These are phyloP conservation scores for Lanistes nyassanus DNA, from an alignment of 1,140 invertebrate genomes.

Conservation along the genomic window DNA sequence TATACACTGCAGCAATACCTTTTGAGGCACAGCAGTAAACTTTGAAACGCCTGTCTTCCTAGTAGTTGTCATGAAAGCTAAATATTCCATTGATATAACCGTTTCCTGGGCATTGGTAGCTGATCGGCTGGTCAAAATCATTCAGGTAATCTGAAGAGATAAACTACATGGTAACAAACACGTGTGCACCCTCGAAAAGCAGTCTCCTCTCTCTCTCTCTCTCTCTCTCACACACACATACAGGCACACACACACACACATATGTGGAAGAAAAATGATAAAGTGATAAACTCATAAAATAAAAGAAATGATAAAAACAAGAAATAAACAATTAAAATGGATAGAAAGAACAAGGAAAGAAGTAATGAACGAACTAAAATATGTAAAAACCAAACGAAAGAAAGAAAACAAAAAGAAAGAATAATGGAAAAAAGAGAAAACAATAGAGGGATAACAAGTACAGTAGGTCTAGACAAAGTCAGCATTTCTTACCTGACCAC, in stretches of 20 bases:
- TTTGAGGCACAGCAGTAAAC: slow-evolving; percentile 25
- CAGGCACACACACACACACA: rapidly evolving
- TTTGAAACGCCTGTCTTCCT: slow-evolving; percentile 30
- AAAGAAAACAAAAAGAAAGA: too few species aligned
- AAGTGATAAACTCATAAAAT: not conserved
- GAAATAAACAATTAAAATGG: too few species aligned
- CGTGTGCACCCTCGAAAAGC: not conserved
- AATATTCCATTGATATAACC: slow-evolving; percentile 21
- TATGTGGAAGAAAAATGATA: too few species aligned
- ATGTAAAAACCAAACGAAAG: too few species aligned
- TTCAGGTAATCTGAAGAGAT: slow-evolving; percentile 21
- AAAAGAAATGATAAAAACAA: not conserved
- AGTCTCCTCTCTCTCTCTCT: too few species aligned
- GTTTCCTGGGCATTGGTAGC: slow-evolving; percentile 23
- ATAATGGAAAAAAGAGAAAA: too few species aligned
- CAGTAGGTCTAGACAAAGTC: too few species aligned
- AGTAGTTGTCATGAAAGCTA: slow-evolving; percentile 27
- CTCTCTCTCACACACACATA: too few species aligned
- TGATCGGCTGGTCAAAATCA: slow-evolving; percentile 23
- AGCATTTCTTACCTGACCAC: not conserved
- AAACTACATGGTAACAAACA: not conserved
- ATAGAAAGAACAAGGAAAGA: too few species aligned
- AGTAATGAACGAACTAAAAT: too few species aligned
- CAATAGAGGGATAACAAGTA: too few species aligned
- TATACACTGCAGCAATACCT: not conserved